Evolutionary conservation across 2,113 vertebrate species (phyloP).

Genomic region (Grantiella picta): DNA sequence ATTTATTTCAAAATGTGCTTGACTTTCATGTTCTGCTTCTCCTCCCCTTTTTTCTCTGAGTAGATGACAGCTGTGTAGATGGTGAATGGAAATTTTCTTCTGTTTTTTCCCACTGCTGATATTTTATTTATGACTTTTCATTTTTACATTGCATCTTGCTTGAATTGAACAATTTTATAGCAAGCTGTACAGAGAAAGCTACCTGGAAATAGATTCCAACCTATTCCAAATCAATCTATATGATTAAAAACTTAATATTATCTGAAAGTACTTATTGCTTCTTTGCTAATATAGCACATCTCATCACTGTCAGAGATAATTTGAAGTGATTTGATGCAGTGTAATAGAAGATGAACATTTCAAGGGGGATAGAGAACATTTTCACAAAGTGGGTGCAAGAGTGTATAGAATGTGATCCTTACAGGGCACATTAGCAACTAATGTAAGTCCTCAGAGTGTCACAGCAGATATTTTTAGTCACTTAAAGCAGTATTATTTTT

Average conservation of each 20-base stretch:
- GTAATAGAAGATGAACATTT: background rate
- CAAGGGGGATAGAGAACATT: background rate
- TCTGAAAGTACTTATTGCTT: background rate
- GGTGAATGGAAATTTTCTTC: background rate
- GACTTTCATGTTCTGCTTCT: background rate
- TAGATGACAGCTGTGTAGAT: background rate
- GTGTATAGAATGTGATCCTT: background rate
- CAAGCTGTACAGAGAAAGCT: background rate
- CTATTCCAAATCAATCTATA: background rate
- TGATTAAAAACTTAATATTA: background rate
- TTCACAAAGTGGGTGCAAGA: background rate
- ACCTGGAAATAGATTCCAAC: background rate
- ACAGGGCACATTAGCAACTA: background rate
- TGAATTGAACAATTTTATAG: background rate
- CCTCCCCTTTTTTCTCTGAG: background rate
- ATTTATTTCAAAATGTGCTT: background rate
- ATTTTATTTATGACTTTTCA: background rate
- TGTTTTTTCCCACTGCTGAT: background rate
- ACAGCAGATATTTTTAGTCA: background rate
- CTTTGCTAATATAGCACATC: background rate
- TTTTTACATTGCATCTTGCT: background rate
- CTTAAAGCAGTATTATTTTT: background rate
- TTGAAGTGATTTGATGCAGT: background rate
- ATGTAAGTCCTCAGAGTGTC: background rate
- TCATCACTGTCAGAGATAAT: background rate